These are phyloP conservation scores for Syndactyla subalaris DNA, from an alignment of 2,797 vertebrate species.

Conservation along the genomic window DNA sequence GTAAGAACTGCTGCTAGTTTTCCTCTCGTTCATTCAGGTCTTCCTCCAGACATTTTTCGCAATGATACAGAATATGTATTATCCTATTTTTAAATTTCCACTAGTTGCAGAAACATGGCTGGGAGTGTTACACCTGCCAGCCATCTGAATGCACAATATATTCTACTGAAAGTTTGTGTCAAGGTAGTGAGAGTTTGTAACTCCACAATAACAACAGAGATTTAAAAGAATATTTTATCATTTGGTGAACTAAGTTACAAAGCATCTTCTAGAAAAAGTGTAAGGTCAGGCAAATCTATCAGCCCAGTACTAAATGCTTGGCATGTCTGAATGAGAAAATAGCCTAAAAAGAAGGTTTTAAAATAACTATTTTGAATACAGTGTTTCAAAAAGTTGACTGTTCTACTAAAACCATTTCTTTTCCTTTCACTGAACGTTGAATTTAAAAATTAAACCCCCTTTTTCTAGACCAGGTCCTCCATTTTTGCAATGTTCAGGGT, in stretches of 20 bases:
- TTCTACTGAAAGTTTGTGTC: background rate
- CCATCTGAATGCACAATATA: background rate
- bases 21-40: background rate
- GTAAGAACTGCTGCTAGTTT: conserved; percentile 4
- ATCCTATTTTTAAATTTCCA: background rate
- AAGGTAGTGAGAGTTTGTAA: background rate
- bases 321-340: background rate
- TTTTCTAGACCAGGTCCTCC: background rate
- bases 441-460: background rate
- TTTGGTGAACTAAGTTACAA: background rate
- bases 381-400: background rate
- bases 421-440: background rate
- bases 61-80: conserved; percentile 15
- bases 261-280: background rate
- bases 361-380: rapidly evolving
- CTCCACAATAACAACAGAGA: background rate
- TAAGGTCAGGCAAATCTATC: background rate
- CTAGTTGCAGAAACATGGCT: background rate
- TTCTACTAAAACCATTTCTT: background rate
- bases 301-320: background rate
- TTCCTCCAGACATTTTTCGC: conserved; percentile 40
- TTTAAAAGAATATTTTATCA: background rate
- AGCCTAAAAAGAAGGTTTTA: background rate
- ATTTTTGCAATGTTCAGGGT: background rate
- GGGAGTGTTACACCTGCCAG: background rate